Base-by-base conservation (phyloP, 2,797 vertebrate genomes). In the Stomatorhinus walkeri region DNA sequence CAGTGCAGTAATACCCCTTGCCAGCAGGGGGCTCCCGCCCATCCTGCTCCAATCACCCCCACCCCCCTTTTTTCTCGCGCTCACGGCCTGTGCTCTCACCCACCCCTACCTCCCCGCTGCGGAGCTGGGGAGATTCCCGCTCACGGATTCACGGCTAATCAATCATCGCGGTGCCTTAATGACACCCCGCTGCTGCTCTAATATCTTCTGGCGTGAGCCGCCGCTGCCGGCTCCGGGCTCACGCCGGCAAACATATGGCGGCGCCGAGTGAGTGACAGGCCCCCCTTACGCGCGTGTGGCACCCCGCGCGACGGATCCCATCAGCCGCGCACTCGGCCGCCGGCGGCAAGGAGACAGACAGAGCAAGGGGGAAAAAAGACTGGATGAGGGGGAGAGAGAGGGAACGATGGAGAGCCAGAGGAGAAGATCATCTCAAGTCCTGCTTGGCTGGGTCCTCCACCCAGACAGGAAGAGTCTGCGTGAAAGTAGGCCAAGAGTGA, bases 211-310 rank as follows among this genome's bases (percentile, higher is more conserved):
- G 91, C 89, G 89, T 88, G 88, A 90, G 88, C 90, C 87, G 87
- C 87, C 89, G 91, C 84, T 89, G 90, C 94, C 94, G 95, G 95
- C 95, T 90, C 91, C 43, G 94, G 94, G 92, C 95, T 95, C 95
- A 95, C 89, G 95, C 90, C 87, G 95, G 93, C 94, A 94, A 95
- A 94, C 96, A 96, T 96, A 96, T 96, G 96, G 96, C 91, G 90
- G 91, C 93, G 87, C 87, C 91, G 64, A 92, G 92, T 96, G 96
- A 96, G 91, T 96, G 96, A 96, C 96, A 95, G 96, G 94, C 94
- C 94, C 90, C 90, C 90, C 81, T 90, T 88, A 90, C 88, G 88
- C 48, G 87, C 88, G 87, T 87, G n/a, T 87, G 51, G 54, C 88
- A 88, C 90, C 89, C 89, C 24, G 90, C 85, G 19, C 89, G 24